A percentile compares a stretch with the other conserved stretches of the same genome.
phyloP scores from a whole-genome alignment of 1,140 invertebrate genomes.

The Dryas iulia region DNA sequence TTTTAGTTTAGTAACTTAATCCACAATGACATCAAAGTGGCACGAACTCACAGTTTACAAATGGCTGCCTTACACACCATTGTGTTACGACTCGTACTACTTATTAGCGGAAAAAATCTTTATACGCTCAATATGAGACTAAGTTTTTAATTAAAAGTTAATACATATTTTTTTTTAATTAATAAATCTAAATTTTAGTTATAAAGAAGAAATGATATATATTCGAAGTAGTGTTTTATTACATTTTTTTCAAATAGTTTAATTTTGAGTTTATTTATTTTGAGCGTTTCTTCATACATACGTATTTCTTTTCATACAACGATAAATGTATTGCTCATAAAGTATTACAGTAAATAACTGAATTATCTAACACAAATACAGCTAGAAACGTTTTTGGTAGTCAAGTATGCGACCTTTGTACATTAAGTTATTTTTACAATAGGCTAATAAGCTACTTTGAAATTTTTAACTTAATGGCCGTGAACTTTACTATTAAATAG shows the following conservation, averaged over 20 bases:
- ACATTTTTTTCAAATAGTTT: no score
- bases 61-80: conserved; percentile 38
- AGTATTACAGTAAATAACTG: no score
- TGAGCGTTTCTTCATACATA: no score
- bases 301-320: no score
- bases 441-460: background rate
- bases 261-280: no score
- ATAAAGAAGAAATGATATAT: no score
- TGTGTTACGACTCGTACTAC: conserved; percentile 43
- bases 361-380: no score
- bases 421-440: background rate
- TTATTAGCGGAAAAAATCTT: conserved; percentile 28
- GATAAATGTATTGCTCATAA: no score
- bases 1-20: conserved; percentile 45
- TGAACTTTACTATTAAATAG: background rate
- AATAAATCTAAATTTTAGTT: no score
- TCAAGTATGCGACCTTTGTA: background rate
- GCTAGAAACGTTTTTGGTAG: background rate
- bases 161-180: no score
- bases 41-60: conserved; percentile 52
- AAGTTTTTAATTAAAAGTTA: background rate
- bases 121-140: background rate
- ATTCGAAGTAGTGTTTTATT: no score
- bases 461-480: background rate
- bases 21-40: conserved; percentile 37